These are phyloP conservation scores for Tetanocera ferruginea DNA, from an alignment of 2,888 invertebrate genomes.

Conservation along the genomic window DNA sequence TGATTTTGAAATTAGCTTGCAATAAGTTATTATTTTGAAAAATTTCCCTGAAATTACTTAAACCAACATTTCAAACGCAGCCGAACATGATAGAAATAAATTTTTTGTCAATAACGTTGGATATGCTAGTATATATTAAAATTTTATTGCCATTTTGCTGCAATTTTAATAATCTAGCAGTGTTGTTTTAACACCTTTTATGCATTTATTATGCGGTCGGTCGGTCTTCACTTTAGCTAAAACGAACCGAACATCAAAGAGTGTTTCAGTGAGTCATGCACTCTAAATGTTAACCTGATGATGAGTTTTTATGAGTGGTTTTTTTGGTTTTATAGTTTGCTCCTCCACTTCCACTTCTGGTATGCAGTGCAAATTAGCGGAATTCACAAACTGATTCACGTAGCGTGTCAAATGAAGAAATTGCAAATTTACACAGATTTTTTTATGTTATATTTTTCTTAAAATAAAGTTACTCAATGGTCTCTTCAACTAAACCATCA, in stretches of 20 bases:
- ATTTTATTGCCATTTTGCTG: too few relatives aligned
- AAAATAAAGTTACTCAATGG: background rate
- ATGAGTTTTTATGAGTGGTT: background rate
- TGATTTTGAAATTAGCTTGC: background rate
- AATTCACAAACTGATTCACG: background rate
- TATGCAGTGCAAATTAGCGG: background rate
- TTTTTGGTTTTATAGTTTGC: background rate
- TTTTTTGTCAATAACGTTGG: too few relatives aligned
- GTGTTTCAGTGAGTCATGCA: background rate
- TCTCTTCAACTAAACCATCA: background rate
- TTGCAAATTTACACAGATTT: slow-evolving; percentile 2
- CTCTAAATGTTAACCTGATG: slow-evolving; percentile 7
- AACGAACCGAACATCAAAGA: background rate
- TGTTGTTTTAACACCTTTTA: background rate
- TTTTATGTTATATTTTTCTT: background rate
- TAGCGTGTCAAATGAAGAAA: background rate
- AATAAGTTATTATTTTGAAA: too few relatives aligned
- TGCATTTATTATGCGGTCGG: background rate
- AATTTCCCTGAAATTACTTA: too few relatives aligned
- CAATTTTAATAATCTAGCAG: background rate
- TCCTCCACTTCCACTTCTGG: background rate
- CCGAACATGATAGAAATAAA: too few relatives aligned
- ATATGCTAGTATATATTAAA: too few relatives aligned
- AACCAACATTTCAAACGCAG: too few relatives aligned
- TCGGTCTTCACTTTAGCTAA: background rate